phyloP scores from a whole-genome alignment of 53 echinoderm and acorn worm genomes.

The Pentamera pediparva region DNA sequence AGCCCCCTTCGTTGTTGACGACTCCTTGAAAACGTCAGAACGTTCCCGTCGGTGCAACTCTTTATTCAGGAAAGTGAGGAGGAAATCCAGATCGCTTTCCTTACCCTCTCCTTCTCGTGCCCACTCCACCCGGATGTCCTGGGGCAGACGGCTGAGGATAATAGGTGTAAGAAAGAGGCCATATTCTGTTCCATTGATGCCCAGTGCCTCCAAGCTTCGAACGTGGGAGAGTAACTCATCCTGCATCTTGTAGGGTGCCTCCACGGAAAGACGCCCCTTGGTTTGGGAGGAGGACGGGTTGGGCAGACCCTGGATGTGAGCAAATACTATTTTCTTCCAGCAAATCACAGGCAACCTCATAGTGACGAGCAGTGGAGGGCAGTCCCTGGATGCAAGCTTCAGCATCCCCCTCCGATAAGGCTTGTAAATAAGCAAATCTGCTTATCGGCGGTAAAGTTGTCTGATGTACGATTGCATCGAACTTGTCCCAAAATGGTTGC shows the following conservation, averaged over 20 bases:
- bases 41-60: not conserved
- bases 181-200: not conserved
- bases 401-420: not conserved
- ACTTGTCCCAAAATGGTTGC: not conserved
- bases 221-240: constrained; percentile 1
- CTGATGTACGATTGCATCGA: not conserved
- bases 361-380: not conserved
- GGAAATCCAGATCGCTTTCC: not conserved
- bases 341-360: constrained; percentile 2
- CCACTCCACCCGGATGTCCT: not conserved
- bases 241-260: not conserved
- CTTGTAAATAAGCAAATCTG: not conserved
- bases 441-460: not conserved
- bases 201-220: constrained; percentile 1
- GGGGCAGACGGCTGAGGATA: constrained; percentile 2
- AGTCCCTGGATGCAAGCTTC: not conserved
- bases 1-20: no score
- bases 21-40: not conserved
- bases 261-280: not conserved
- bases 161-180: not conserved
- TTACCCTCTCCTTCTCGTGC: not conserved
- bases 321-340: not conserved
- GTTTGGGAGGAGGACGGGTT: not conserved
- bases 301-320: not conserved
- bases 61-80: not conserved